These are phyloP conservation scores for Brachyrhaphis roseni DNA, from an alignment of 2,797 vertebrate genomes.

Conservation along the genomic window DNA sequence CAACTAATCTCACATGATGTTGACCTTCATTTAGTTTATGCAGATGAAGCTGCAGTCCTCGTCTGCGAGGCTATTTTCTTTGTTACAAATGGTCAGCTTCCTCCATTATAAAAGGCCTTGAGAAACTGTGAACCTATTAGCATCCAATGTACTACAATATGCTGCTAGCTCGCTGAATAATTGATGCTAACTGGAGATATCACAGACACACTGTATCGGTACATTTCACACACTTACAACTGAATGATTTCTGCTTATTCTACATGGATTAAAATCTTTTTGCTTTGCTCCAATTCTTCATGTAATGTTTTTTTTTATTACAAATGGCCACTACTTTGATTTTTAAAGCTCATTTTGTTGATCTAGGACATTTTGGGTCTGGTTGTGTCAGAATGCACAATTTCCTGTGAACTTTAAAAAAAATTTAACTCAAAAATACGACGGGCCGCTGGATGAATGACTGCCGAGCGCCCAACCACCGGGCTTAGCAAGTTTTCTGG, in stretches of 20 bases:
- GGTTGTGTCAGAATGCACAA: no score
- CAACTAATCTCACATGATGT: background rate
- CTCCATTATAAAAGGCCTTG: background rate
- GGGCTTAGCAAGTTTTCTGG: no score
- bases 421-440: no score
- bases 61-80: background rate
- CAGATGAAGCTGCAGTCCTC: background rate
- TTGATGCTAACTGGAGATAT: background rate
- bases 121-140: conserved; percentile 10
- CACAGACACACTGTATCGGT: background rate
- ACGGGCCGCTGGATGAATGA: no score
- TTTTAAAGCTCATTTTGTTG: background rate
- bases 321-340: background rate
- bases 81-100: background rate
- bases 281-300: background rate
- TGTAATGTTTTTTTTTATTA: background rate
- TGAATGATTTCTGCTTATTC: background rate
- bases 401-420: no score
- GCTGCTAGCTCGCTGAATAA: conserved; percentile 22
- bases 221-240: background rate
- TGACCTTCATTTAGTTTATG: background rate
- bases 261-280: background rate
- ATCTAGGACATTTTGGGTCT: no score
- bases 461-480: no score
- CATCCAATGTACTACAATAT: background rate